Conservation (phyloP, 2,888 invertebrate genomes). For the Cordylochernes scorpioides region DNA sequence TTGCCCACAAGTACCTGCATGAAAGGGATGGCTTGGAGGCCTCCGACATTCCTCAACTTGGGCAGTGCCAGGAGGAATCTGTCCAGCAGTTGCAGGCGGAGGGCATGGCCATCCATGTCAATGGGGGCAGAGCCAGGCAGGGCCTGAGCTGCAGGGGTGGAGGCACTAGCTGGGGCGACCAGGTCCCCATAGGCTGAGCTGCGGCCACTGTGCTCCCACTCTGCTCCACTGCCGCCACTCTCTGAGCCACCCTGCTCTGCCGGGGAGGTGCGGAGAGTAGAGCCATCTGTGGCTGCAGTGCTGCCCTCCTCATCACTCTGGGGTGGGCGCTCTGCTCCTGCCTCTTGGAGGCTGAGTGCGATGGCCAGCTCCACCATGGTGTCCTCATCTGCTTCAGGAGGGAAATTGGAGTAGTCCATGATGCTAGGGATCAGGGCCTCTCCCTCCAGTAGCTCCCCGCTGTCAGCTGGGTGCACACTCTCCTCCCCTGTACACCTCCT, state of each 20-base stretch:
- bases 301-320: conserved; percentile 88
- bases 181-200: conserved; percentile 70
- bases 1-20: conserved; percentile 52
- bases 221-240: conserved; percentile 69
- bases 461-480: too few relatives aligned
- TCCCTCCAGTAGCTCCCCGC: too few relatives aligned
- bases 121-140: conserved; percentile 21
- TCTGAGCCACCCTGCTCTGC: conserved; percentile 56
- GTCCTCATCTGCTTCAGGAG: conserved; percentile 85
- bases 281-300: conserved; percentile 79
- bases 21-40: conserved; percentile 62
- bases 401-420: conserved; percentile 40
- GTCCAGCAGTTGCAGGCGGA: conserved; percentile 41
- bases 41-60: conserved; percentile 43
- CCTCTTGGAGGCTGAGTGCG: conserved; percentile 58
- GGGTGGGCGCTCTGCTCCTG: too few relatives aligned
- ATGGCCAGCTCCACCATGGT: conserved; percentile 89
- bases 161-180: conserved; percentile 28
- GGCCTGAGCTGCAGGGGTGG: conserved; percentile 26
- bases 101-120: conserved; percentile 27
- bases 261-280: conserved; percentile 57
- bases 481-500: neutral
- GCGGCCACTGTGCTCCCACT: conserved; percentile 61
- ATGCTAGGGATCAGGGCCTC: neutral
- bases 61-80: conserved; percentile 49